Conservation (phyloP, 2,888 invertebrate genomes). For the Sinopyrophorus schimmeli region DNA sequence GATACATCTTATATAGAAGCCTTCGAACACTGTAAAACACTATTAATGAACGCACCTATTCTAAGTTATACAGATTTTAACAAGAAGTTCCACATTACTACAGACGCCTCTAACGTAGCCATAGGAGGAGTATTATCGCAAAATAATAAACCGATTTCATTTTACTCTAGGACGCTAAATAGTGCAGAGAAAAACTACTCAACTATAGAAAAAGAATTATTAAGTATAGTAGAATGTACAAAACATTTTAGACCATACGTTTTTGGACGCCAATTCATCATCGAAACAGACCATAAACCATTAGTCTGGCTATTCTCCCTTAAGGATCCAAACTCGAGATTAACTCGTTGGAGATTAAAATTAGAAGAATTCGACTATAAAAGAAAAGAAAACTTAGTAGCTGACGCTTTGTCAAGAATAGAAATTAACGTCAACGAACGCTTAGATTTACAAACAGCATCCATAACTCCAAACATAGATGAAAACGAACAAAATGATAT, state of each 20-base stretch:
- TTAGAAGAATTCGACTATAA: conserved; percentile 23
- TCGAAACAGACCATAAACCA: conserved; percentile 32
- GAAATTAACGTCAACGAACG: conserved; percentile 15
- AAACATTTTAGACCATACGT: conserved; percentile 37
- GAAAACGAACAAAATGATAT: too few species aligned
- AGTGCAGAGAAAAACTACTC: conserved; percentile 34
- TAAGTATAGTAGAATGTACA: conserved; percentile 32
- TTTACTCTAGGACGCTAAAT: conserved; percentile 35
- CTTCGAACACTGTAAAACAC: conserved; percentile 16
- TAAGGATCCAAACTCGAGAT: conserved; percentile 12
- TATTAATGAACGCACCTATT: conserved; percentile 20
- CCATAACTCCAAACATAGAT: too few species aligned
- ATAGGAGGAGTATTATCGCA: conserved; percentile 18
- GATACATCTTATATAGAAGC: neutral
- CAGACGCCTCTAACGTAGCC: conserved; percentile 18
- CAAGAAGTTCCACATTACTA: conserved; percentile 19
- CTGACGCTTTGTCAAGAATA: conserved; percentile 21
- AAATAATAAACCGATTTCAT: conserved; percentile 30
- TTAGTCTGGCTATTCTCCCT: conserved; percentile 30
- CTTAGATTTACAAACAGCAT: too few species aligned
- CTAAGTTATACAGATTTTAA: conserved; percentile 20
- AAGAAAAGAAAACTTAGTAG: conserved; percentile 21
- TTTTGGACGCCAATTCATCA: conserved; percentile 31
- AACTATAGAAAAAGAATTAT: conserved; percentile 34
- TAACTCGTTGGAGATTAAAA: conserved; percentile 11